phyloP scores from a whole-genome alignment of 2,113 vertebrate species.

The Hepsetus odoe region DNA sequence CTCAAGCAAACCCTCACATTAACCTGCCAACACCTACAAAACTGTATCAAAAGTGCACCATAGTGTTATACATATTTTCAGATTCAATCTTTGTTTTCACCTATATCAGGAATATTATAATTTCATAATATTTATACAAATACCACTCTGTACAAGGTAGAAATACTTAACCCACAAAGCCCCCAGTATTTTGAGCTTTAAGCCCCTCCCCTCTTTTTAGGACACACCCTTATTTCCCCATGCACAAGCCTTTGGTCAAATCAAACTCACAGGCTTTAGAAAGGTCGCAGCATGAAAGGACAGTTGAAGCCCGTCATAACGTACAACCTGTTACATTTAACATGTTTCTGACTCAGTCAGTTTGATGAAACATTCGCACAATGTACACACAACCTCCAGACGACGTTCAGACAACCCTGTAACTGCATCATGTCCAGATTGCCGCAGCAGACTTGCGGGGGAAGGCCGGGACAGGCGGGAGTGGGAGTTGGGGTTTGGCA shows the following conservation, averaged over 20 bases:
- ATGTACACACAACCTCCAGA: constrained; percentile 69
- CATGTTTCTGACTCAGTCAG: constrained; percentile 50
- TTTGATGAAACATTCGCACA: constrained; percentile 51
- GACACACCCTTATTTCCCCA: constrained; percentile 50
- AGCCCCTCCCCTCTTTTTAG: constrained; percentile 41
- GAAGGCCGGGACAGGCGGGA: constrained; percentile 27
- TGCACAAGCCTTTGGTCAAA: constrained; percentile 61
- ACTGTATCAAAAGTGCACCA: constrained; percentile 89
- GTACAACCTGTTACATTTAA: constrained; percentile 42
- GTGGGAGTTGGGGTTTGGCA: constrained; percentile 7
- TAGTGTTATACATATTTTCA: constrained; percentile 83
- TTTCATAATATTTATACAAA: constrained; percentile 85
- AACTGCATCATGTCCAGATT: constrained; percentile 58
- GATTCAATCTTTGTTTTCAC: constrained; percentile 69
- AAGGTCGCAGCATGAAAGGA: constrained; percentile 55
- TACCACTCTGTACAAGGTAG: constrained; percentile 89
- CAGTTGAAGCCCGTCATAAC: constrained; percentile 34
- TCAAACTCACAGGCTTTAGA: constrained; percentile 50
- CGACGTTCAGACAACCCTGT: constrained; percentile 57
- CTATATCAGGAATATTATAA: constrained; percentile 70
- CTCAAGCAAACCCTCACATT: constrained; percentile 82
- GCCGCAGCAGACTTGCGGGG: constrained; percentile 41
- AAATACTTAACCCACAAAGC: constrained; percentile 75
- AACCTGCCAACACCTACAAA: constrained; percentile 85
- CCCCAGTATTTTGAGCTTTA: constrained; percentile 45